Evolutionary conservation across 2,888 invertebrate genomes (phyloP), one percentile per base, ranked within the genome.

Genomic region (Thera obeliscata): DNA sequence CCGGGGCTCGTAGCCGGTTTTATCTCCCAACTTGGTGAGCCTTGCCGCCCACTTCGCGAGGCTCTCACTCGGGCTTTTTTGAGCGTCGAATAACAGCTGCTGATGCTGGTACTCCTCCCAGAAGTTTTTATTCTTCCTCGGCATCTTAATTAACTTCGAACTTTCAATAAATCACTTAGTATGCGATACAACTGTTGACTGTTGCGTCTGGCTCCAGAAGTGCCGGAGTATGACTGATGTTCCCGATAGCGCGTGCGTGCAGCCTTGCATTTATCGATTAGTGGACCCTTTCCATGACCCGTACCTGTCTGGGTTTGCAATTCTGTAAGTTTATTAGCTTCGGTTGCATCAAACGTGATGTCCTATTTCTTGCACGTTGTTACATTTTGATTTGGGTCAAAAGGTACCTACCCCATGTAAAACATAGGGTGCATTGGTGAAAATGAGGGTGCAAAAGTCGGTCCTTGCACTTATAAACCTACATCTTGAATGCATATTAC

Each of bases 211-310:
- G 49, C 41, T 43, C 46, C n/a, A 36, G 38, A 33, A 9, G 41
- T 52, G 56, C 38, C 50, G 43, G 35, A 7, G 12, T 38, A 66
- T 66, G 61, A 61, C 11, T 57, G 49, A 66, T 61, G 57, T 52
- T 56, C 56, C 61, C 43, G 43, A 64, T 50, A 61, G 66, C 66
- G 66, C 66, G 66, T 66, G 66, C 66, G 66, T 66, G 61, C 66
- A 66, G 66, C 22, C 36, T 38, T 66, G 66, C 66, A 66, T 46
- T 59, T 64, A 66, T 66, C 57, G 66, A 66, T 66, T 66, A 61
- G 61, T 56, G 35, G 56, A 56, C 33, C 46, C 59, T 38, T 4
- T 52, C 56, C 12, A 56, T 66, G 61, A 56, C 50, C 56, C 50
- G 43, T 55, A 65, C 66, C 56, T 66, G 56, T 52, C 56, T 59